phyloP scores from a whole-genome alignment of 2,797 vertebrate species.

The Gila robusta region DNA sequence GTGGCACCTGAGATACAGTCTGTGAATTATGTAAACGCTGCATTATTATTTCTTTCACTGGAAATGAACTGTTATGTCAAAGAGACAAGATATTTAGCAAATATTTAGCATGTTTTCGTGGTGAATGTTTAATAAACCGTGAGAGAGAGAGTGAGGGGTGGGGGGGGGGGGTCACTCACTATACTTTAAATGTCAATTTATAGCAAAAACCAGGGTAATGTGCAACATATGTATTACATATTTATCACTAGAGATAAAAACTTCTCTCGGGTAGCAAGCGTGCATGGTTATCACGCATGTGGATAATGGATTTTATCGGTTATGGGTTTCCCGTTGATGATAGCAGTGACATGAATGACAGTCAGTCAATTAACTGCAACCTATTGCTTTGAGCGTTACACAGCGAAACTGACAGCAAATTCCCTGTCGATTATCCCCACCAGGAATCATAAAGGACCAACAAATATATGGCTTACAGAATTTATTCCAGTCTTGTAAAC shows the following conservation, averaged over 20 bases:
- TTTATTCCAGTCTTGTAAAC: conserved; percentile 22
- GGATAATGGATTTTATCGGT: conserved; percentile 48
- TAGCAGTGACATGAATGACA: conserved; percentile 46
- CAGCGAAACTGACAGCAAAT: conserved; percentile 4
- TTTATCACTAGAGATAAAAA: conserved; percentile 44
- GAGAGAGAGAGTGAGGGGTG: neutral
- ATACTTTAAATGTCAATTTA: conserved; percentile 13
- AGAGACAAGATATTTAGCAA: conserved; percentile 37
- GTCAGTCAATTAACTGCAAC: conserved; percentile 23
- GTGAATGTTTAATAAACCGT: conserved; percentile 30
- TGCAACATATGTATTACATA: conserved; percentile 27
- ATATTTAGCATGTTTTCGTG: conserved; percentile 26
- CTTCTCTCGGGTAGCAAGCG: conserved; percentile 16
- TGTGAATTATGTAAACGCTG: conserved; percentile 33
- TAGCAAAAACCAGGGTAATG: conserved; percentile 28
- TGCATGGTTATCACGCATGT: conserved; percentile 5
- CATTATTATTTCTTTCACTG: conserved; percentile 54
- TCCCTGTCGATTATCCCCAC: conserved; percentile 57
- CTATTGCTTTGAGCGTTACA: conserved; percentile 20
- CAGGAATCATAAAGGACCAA: conserved; percentile 44
- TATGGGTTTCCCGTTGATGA: conserved; percentile 51
- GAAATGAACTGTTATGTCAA: conserved; percentile 66
- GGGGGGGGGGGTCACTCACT: neutral
- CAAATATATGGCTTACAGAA: conserved; percentile 60
- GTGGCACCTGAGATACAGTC: conserved; percentile 47